Evolutionary conservation across 2,113 vertebrate species (phyloP).

Genomic region (Pampusana beccarii): DNA sequence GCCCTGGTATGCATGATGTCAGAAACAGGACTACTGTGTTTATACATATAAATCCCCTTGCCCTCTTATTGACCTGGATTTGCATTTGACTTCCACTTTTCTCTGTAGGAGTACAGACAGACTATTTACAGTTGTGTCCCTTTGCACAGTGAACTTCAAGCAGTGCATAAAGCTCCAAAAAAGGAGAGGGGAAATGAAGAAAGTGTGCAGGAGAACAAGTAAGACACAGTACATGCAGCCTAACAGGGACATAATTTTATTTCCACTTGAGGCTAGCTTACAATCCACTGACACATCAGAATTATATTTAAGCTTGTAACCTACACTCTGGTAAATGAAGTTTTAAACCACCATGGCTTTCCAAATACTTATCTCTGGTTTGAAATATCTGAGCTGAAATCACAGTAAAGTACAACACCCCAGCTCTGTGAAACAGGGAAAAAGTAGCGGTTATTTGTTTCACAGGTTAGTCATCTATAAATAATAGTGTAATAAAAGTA

Average conservation of each 20-base stretch:
- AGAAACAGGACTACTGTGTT: neutral
- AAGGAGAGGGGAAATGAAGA: neutral
- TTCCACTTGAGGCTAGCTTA: neutral
- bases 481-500: neutral
- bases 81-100: neutral
- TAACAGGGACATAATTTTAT: neutral
- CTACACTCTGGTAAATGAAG: neutral
- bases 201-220: neutral
- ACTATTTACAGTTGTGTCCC: fast-evolving
- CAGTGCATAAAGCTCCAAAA: neutral
- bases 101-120: neutral
- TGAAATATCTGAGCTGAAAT: neutral
- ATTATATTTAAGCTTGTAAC: neutral
- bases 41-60: neutral
- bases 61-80: neutral
- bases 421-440: neutral
- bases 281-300: neutral
- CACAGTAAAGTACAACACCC: neutral
- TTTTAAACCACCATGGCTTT: neutral
- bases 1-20: neutral
- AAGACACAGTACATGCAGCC: neutral
- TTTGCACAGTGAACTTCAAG: neutral
- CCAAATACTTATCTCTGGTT: neutral
- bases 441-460: neutral
- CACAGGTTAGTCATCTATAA: neutral